Evolutionary conservation across 2,888 invertebrate species (phyloP), one percentile per base, ranked within the genome.

Genomic region (Amiota minor): DNA sequence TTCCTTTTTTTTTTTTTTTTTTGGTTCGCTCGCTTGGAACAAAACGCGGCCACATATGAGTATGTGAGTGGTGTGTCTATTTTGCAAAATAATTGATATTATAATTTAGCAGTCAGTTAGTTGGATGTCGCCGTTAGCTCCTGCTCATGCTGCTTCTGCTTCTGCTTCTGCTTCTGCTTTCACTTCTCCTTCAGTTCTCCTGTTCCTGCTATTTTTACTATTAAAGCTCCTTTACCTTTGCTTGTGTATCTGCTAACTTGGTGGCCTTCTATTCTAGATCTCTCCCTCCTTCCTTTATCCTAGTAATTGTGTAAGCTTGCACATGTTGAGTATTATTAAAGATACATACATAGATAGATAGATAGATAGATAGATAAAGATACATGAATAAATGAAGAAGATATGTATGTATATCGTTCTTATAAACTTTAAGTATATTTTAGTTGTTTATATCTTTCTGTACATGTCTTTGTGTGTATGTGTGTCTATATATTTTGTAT

Each of bases 51-150:
- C 35, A 35, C 35, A 35, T 35, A 35, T 49, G n/a, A 20, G 50
- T 67, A 20, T 23, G 49, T 12, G 47, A 50, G 50, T 68, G 50
- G 45, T 77, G 55, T 77, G 72, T 56, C 18, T 46, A 50, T 59
- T 64, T 75, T 75, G 75, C 74, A 59, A 77, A 77, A 78, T 78
- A 78, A 78, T 78, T 78, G 78, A 78, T 78, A 78, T 78, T 78
- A 78, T 78, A 78, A 78, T 78, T 78, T 77, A 77, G 75, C 71
- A 72, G 74, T 35, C 74, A 72, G 70, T 70, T 70, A 20, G 14
- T 55, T 56, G 55, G 20, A 18, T n/a, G 14, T 12, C 53, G 67
- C 23, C 50, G 14, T 16, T 56, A 18, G 18, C 45, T 47, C 71
- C 35, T 53, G 72, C 71, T 72, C 18, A n/a, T 47, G 9, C 65